Evolutionary conservation across 2,888 invertebrate species (phyloP), one percentile per base, ranked within the genome.

Genomic region (Sinelater perroti): DNA sequence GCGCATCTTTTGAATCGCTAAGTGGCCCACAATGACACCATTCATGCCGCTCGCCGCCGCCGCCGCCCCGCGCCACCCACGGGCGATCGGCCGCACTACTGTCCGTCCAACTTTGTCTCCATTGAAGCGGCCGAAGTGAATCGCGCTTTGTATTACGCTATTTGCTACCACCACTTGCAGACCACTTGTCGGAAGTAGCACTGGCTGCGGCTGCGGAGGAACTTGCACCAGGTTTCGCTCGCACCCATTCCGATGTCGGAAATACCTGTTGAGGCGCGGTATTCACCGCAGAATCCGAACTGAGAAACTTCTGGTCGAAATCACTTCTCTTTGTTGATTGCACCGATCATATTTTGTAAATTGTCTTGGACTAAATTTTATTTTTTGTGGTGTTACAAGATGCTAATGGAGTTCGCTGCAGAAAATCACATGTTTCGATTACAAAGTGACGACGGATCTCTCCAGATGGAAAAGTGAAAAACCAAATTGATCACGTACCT

Each of bases 1-100:
- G 67, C 70, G 66, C 62, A 65, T 69, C 69, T 67, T 71, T 72
- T 72, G 66, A 70, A 64, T 63, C 62, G 63, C 58, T 72, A 73
- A 72, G 73, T 72, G 73, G 69, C 66, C 65, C 54, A 73, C 72
- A 72, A 72, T 72, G 66, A 63, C 64, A 50, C 58, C 56, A 63
- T 65, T 66, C 65, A 67, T 65, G 64, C 64, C 61, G 53, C 66
- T 66, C 49, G 46, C 60, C 56, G 52, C 60, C 60, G n/a, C n/a
- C n/a, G n/a, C 63, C 46, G 30, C 51, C 21, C 17, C 24, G 33
- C 14, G 7, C 33, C 3, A 33, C 11, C 11, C 20, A 3, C 18
- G 20, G 10, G n/a, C n/a, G n/a, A n/a, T n/a, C 38, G 11, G 21
- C 7, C 6, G 14, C 16, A 33, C 13, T 38, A 36, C 36, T 20